Evolutionary conservation across 2,113 vertebrate genomes (phyloP), one percentile per base, ranked within the genome.

Genomic region (Ptychochromis oligacanthus): DNA sequence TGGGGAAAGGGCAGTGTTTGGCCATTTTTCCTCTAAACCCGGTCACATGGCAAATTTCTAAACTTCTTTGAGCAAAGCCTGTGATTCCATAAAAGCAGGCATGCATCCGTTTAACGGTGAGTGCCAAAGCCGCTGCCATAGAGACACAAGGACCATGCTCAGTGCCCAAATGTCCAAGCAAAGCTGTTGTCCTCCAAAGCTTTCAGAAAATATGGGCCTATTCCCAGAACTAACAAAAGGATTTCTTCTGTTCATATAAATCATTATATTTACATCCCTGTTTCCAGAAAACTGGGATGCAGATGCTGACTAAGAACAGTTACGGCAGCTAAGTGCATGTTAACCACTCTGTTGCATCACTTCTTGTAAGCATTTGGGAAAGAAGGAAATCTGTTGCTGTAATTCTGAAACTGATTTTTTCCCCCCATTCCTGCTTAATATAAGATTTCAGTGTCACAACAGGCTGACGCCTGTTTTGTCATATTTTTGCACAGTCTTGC

Each of bases 21-120:
- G 74, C 40, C 20, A 55, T 0, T 43, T 62, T 49, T 75, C n/a
- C 38, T 43, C 61, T 26, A 17, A 74, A 67, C 77, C 77, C 60
- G 15, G 77, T 80, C 85, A 76, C 79, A 6, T 10, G 82, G 75
- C 84, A 62, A 82, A 87, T 67, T 83, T 74, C 87, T 61, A 1
- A 64, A 58, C 56, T 22, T n/a, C 72, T 81, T 18, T 72, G 60
- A 54, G 75, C 52, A 57, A 56, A 90, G 52, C 20, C 20, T 55
- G 52, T 2, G 18, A 64, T 85, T 76, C 65, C 43, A 81, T 84
- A 86, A 82, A 85, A 87, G 67, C 64, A 75, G 61, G 22, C 78
- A 81, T 12, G 49, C 36, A 5, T 55, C 62, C 1, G 3, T 36
- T 84, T 82, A 75, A 72, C 20, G 18, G 67, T 1, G 64, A 79